A percentile compares a stretch with the other conserved stretches of the same genome.
Conservation (phyloP, 2,888 invertebrate species). For the Tachystola acroxantha region DNA sequence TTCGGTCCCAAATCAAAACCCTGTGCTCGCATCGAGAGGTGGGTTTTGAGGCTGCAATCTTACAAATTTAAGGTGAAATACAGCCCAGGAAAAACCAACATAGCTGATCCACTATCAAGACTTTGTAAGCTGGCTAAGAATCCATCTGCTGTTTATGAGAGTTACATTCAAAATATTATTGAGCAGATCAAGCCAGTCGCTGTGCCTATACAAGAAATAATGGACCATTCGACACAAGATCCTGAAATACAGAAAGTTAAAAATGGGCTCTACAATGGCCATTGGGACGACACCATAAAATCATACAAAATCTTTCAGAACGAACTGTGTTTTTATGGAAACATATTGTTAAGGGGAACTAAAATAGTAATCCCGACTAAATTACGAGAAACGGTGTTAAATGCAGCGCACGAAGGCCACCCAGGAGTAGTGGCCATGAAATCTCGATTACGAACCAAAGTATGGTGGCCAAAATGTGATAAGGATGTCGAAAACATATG, state of each 20-base stretch:
- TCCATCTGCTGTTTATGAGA: too few relatives aligned
- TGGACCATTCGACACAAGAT: not conserved
- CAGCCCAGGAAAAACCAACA: constrained; percentile 11
- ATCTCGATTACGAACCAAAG: not conserved
- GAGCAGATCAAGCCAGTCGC: too few relatives aligned
- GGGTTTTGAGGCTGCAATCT: not conserved
- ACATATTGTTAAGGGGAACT: constrained; percentile 1
- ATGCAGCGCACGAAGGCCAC: not conserved
- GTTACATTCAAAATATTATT: too few relatives aligned
- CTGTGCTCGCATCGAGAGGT: constrained; percentile 11
- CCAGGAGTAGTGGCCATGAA: not conserved
- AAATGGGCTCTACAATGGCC: not conserved
- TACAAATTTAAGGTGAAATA: constrained; percentile 9
- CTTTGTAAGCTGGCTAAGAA: too few relatives aligned
- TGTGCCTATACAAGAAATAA: not conserved
- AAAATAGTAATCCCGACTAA: not conserved
- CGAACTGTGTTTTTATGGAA: constrained; percentile 4
- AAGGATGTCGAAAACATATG: too few relatives aligned
- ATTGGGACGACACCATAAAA: constrained; percentile 1
- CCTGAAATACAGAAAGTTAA: not conserved
- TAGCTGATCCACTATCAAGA: constrained; percentile 7
- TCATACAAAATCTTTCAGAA: constrained; percentile 1
- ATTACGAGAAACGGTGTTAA: not conserved
- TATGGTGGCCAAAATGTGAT: too few relatives aligned
- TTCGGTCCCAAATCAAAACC: constrained; percentile 6